phyloP scores from a whole-genome alignment of 2,888 invertebrate species.

The Hypena proboscidalis region DNA sequence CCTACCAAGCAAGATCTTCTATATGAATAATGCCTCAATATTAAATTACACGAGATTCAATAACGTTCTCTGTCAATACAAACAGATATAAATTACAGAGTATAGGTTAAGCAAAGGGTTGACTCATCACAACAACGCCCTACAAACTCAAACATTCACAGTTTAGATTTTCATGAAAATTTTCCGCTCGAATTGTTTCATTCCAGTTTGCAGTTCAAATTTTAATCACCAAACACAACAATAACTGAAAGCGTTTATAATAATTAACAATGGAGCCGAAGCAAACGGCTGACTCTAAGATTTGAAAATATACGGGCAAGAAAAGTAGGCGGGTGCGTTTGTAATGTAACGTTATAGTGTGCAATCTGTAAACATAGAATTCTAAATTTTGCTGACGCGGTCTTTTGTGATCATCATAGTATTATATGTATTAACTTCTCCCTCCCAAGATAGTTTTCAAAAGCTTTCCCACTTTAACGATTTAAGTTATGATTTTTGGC shows the following conservation, averaged over 20 bases:
- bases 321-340: neutral
- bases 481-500: no score
- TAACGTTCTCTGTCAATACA: neutral
- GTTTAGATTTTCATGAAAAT: slow-evolving; percentile 38
- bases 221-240: slow-evolving; percentile 64
- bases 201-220: slow-evolving; percentile 48
- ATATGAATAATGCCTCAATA: neutral
- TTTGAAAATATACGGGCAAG: slow-evolving; percentile 16
- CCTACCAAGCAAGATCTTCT: neutral
- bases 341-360: no score
- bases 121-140: slow-evolving; percentile 14
- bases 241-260: slow-evolving; percentile 65
- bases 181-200: slow-evolving; percentile 39
- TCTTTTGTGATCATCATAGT: no score
- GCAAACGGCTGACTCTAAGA: slow-evolving; percentile 45
- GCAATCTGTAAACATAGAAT: no score
- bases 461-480: no score
- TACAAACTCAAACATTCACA: slow-evolving; percentile 37
- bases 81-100: neutral
- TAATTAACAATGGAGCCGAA: slow-evolving; percentile 66
- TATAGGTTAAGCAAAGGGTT: neutral
- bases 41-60: neutral
- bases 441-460: no score
- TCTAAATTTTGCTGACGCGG: no score
- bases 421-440: no score